Evolutionary conservation across 2,888 invertebrate genomes (phyloP).

Genomic region (Phrixothrix hirtus): DNA sequence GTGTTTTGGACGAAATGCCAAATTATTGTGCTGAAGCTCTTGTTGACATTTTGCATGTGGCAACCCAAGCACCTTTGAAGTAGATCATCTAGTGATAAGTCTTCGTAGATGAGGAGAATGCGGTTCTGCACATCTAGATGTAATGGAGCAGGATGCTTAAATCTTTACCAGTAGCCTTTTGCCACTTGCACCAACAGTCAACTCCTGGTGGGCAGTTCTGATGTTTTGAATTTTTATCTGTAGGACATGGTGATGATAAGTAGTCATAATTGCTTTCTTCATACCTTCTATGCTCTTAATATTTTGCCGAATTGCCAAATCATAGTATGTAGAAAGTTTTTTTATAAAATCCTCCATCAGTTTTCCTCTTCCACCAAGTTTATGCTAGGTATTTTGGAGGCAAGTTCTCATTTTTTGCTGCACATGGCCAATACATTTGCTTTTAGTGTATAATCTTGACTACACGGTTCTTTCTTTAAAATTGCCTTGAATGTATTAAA

Average conservation of each 20-base stretch:
- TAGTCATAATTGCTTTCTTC: constrained; percentile 1
- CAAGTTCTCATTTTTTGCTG: neutral
- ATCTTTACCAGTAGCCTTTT: too few species aligned
- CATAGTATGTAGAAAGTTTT: neutral
- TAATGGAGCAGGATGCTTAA: too few species aligned
- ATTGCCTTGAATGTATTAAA: neutral
- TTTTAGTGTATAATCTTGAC: neutral
- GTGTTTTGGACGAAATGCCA: neutral
- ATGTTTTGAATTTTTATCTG: neutral
- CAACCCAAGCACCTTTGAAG: constrained; percentile 1
- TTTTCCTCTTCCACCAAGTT: neutral
- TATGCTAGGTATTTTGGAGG: neutral
- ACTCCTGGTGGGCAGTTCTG: neutral
- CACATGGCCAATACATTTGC: neutral
- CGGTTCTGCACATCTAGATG: neutral
- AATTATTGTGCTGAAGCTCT: neutral
- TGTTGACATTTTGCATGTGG: constrained; percentile 8
- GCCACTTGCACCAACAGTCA: constrained; percentile 2
- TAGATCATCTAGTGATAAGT: neutral
- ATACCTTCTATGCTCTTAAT: neutral
- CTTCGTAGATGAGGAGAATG: neutral
- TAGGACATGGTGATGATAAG: neutral
- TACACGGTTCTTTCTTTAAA: neutral
- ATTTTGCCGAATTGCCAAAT: constrained; percentile 1
- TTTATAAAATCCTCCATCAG: neutral